Conservation (phyloP, 1,140 invertebrate species). For the Drosophila micromelanica region DNA sequence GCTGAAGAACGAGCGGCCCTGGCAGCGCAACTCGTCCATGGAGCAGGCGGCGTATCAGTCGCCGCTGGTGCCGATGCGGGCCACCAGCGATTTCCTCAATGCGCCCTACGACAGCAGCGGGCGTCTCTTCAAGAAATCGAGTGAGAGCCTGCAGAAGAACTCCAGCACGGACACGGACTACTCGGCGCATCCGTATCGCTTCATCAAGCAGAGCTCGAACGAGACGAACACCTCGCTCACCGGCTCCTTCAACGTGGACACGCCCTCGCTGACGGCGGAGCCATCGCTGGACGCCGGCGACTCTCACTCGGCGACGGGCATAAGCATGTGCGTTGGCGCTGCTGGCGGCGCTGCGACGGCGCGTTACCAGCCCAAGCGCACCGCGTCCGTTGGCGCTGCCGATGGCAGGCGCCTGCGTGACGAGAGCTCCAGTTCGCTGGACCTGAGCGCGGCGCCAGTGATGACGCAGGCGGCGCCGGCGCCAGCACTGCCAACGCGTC, state of each 20-base stretch:
- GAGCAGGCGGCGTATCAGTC: constrained; percentile 78
- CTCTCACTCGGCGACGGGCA: constrained; percentile 68
- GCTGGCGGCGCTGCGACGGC: constrained; percentile 62
- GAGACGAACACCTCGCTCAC: constrained; percentile 83
- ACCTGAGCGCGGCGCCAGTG: constrained; percentile 68
- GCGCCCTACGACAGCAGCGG: constrained; percentile 72
- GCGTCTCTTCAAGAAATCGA: constrained; percentile 79
- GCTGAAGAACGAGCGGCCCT: constrained; percentile 77
- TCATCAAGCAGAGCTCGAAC: constrained; percentile 84
- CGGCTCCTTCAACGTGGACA: constrained; percentile 83
- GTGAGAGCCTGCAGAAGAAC: constrained; percentile 83
- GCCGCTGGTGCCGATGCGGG: constrained; percentile 65
- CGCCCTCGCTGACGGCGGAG: constrained; percentile 78
- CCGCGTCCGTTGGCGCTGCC: constrained; percentile 73
- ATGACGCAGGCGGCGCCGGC: constrained; percentile 71
- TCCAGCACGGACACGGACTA: constrained; percentile 84
- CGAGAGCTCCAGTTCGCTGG: constrained; percentile 72
- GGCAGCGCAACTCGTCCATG: constrained; percentile 80
- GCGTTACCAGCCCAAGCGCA: constrained; percentile 80
- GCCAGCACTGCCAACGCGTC: constrained; percentile 68
- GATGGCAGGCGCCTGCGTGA: constrained; percentile 68
- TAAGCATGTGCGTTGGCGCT: constrained; percentile 64
- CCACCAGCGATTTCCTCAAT: constrained; percentile 82
- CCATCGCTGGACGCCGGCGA: constrained; percentile 78
- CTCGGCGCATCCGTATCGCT: constrained; percentile 81